Base-by-base conservation (phyloP, 2,113 vertebrate genomes). In the Chaetura pelagica region DNA sequence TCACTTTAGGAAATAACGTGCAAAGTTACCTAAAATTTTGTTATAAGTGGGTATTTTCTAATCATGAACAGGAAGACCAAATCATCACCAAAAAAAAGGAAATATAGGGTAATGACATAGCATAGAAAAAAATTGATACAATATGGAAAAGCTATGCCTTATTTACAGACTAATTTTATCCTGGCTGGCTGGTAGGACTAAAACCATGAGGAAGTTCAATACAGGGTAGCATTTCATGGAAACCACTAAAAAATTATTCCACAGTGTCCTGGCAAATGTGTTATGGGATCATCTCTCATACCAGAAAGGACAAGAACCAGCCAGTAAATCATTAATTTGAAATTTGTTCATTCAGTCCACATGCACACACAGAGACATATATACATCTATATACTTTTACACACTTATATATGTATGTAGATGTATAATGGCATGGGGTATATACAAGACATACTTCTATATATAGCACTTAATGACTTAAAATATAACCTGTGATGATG, bases 381-480 rank as follows among this genome's bases (percentile, higher is more conserved):
- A 30, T 11, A 8, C 34, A 12, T 54, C 4, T 62, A 2, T 63
- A 11, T 42, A 35, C 17, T 63, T 77, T 44, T 54, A 24, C 8
- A 75, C 46, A 51, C 0, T 9, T 2, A 5, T 16, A 27, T 58
- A 17, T 30, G 6, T 2, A 13, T 51, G 10, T 18, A 72, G 14
- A 44, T 35, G 4, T 23, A 29, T 3, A 40, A 63, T 15, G 9
- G 14, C 20, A 67, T 8, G 23, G 17, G 6, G 27, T 26, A 32
- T 22, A 51, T 10, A 30, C 5, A 71, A 73, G 18, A 57, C 13
- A 64, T 9, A 32, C 7, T 15, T 59, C 30, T 12, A 66, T 0
- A 2, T 29, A 19, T 16, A 11, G 4, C 22, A n/a, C 4, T 17
- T 9, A 66, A 62, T 40, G 46, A 85, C 85, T 58, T 57, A 35